A percentile compares a stretch with the other conserved stretches of the same genome.
Conservation (phyloP, 2,797 vertebrate genomes). For the Carduelis carduelis region DNA sequence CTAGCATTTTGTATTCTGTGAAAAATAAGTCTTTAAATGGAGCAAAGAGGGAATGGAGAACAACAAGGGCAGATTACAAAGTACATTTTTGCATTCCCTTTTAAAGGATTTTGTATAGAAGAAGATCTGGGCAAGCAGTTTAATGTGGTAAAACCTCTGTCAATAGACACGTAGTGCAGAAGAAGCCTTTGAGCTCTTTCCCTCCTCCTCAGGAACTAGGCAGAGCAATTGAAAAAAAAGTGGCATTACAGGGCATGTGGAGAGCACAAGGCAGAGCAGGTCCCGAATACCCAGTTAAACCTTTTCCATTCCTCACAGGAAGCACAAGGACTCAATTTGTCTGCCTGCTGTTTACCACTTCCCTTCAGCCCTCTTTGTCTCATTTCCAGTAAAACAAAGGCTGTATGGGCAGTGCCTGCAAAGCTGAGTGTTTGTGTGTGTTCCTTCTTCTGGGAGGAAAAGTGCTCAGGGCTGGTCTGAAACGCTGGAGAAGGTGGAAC, state of each 20-base stretch:
- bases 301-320: not conserved
- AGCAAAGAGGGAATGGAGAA: not conserved
- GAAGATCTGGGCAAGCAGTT: not conserved
- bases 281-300: rapidly evolving
- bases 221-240: not conserved
- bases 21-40: not conserved
- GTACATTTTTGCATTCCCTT: not conserved
- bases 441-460: not conserved
- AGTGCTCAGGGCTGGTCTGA: rapidly evolving
- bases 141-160: not conserved
- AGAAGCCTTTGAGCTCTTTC: not conserved
- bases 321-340: not conserved
- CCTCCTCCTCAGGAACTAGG: not conserved
- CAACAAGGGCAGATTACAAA: not conserved
- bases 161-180: not conserved
- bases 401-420: not conserved
- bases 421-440: not conserved
- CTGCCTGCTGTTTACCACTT: not conserved
- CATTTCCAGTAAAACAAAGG: not conserved
- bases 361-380: not conserved
- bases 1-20: not conserved
- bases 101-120: not conserved
- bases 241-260: not conserved
- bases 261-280: not conserved
- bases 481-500: not conserved